Conservation (phyloP, 2,888 invertebrate genomes). For the Ornithoptera alexandrae region DNA sequence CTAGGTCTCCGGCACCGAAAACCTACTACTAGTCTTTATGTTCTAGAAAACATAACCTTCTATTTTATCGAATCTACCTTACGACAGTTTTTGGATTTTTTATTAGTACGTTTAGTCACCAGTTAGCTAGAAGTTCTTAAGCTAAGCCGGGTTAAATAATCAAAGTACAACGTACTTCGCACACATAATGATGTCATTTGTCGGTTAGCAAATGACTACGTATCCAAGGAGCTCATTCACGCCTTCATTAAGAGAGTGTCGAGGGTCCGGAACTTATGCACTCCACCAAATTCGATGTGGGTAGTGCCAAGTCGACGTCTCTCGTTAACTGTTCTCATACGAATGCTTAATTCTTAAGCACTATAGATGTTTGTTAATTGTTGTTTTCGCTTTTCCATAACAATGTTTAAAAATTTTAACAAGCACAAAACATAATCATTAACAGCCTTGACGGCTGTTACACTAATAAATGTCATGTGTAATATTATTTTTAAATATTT, state of each 20-base stretch:
- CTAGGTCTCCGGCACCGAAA: too few relatives aligned
- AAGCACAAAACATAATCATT: not conserved
- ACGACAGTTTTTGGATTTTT: too few relatives aligned
- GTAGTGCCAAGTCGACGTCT: slow-evolving; percentile 50
- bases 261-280: slow-evolving; percentile 43
- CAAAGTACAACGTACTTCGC: slow-evolving; percentile 7
- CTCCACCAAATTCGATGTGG: slow-evolving; percentile 45
- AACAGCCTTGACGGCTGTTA: too few relatives aligned
- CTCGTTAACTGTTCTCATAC: slow-evolving; percentile 46
- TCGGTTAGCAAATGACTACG: slow-evolving; percentile 41
- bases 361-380: slow-evolving; percentile 22
- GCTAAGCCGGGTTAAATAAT: too few relatives aligned
- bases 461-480: too few relatives aligned
- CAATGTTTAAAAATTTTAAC: not conserved
- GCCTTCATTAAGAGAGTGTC: slow-evolving; percentile 50
- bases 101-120: too few relatives aligned
- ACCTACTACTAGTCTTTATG: too few relatives aligned
- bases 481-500: too few relatives aligned
- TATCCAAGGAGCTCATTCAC: slow-evolving; percentile 39
- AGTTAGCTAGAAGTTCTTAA: not conserved
- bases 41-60: too few relatives aligned
- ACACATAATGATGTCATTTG: slow-evolving; percentile 44
- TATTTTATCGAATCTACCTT: too few relatives aligned
- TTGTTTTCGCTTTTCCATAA: slow-evolving; percentile 10
- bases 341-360: slow-evolving; percentile 33